These are phyloP conservation scores for Columba guinea DNA, from an alignment of 2,797 vertebrate genomes.

Conservation along the genomic window DNA sequence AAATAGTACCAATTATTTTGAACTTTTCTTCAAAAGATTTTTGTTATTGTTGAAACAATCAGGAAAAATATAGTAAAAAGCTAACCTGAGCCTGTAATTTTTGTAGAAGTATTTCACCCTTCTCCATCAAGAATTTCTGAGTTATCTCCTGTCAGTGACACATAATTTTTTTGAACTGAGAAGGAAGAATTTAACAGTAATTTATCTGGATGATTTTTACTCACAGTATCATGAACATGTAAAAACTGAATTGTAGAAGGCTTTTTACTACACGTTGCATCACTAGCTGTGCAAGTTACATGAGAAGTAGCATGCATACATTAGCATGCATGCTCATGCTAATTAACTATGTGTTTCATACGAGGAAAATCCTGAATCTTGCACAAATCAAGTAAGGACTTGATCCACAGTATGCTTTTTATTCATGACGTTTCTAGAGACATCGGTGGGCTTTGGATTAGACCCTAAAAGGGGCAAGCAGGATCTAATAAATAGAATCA, in stretches of 20 bases:
- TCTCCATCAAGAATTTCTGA: background rate
- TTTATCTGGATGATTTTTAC: background rate
- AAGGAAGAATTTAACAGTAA: conserved; percentile 10
- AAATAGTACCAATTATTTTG: background rate
- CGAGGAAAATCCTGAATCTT: background rate
- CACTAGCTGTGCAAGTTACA: background rate
- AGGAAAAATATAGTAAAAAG: background rate
- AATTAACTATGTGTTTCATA: conserved; percentile 27
- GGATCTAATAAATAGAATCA: background rate
- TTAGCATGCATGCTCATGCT: background rate
- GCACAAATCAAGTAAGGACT: background rate
- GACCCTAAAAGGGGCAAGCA: background rate
- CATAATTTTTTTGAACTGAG: background rate
- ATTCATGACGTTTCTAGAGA: conserved; percentile 11
- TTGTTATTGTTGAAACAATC: background rate
- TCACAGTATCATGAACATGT: background rate
- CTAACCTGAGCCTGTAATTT: background rate
- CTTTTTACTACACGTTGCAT: background rate
- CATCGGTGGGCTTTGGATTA: background rate
- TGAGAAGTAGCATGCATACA: background rate
- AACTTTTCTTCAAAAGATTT: background rate
- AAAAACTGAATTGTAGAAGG: background rate
- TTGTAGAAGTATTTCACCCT: background rate
- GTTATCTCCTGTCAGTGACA: background rate
- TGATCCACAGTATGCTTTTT: background rate